Conservation (phyloP, 2,797 vertebrate genomes). For the Eremophila alpestris region DNA sequence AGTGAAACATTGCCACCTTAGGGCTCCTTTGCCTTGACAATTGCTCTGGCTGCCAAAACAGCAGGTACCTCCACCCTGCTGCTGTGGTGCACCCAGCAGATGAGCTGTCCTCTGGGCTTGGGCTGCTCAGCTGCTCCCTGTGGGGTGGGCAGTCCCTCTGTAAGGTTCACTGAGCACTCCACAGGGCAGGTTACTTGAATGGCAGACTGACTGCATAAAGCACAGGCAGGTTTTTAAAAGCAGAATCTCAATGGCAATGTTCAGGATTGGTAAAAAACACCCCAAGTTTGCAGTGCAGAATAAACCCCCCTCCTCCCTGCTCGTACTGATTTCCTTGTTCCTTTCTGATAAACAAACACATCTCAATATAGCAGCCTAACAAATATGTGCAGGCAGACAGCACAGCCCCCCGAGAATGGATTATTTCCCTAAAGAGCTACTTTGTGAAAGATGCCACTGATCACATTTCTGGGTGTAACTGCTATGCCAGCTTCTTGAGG, state of each 20-base stretch:
- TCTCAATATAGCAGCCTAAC: background rate
- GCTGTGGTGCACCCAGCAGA: background rate
- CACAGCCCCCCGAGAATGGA: accelerated
- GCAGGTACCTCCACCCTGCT: background rate
- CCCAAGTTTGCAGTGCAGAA: background rate
- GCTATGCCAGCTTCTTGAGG: background rate
- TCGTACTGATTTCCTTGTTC: background rate
- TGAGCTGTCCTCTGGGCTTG: background rate
- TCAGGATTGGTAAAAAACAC: background rate
- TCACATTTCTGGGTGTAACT: background rate
- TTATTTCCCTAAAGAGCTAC: background rate
- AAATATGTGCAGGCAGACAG: background rate
- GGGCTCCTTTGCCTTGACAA: background rate
- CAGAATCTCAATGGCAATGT: accelerated
- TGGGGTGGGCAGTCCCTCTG: accelerated
- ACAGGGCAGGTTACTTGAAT: background rate
- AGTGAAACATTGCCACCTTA: background rate
- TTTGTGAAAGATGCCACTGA: background rate
- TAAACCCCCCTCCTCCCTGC: accelerated
- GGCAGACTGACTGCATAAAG: background rate
- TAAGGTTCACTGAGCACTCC: background rate
- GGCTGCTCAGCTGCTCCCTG: background rate
- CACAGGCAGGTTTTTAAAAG: background rate
- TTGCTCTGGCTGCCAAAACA: background rate
- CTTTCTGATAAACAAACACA: background rate